Conservation (phyloP, 2,797 vertebrate genomes). For the Nasua narica region DNA sequence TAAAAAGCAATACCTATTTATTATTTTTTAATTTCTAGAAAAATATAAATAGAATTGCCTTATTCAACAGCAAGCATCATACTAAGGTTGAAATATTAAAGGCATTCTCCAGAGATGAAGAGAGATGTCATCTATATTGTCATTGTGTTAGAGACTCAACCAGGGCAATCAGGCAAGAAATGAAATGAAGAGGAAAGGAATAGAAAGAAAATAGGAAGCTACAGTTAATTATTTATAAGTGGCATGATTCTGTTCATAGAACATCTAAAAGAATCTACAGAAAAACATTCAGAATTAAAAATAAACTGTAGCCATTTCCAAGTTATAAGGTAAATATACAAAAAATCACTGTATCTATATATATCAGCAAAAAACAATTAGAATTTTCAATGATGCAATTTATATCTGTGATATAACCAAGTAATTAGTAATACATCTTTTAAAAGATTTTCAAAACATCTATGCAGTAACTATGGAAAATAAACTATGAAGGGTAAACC, state of each 20-base stretch:
- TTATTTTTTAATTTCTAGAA: neutral
- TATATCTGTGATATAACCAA: neutral
- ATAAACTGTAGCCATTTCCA: neutral
- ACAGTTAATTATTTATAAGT: neutral
- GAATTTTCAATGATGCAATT: neutral
- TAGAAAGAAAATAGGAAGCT: neutral
- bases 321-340: neutral
- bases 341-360: neutral
- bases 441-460: neutral
- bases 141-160: neutral
- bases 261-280: neutral
- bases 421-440: neutral
- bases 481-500: neutral
- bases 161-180: neutral
- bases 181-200: neutral
- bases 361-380: neutral
- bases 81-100: neutral
- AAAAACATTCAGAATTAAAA: neutral
- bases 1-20: neutral
- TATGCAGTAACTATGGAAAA: neutral
- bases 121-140: neutral
- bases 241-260: neutral
- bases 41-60: neutral
- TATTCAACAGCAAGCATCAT: neutral
- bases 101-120: neutral